Percentiles rank a stretch among this genome's conserved stretches.
Evolutionary conservation across 2,113 vertebrate genomes (phyloP).

Genomic region (Lepus americanus): DNA sequence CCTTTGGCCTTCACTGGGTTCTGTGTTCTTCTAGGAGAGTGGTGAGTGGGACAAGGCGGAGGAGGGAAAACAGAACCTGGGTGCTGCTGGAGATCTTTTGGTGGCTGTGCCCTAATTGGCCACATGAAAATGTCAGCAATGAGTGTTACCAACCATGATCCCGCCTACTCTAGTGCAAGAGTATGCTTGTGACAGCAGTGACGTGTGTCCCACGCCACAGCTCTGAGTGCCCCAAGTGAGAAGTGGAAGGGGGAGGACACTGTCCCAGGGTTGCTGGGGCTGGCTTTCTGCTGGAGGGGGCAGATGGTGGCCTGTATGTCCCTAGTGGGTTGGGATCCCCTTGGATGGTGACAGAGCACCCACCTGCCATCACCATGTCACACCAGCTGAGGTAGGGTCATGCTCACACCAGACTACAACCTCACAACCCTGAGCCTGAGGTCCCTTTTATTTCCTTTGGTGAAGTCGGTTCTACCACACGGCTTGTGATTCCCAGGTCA

Average conservation of each 20-base stretch:
- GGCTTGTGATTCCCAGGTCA: conserved; percentile 67
- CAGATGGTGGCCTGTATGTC: not conserved
- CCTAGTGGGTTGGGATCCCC: not conserved
- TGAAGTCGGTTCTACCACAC: conserved; percentile 50
- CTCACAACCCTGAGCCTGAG: not conserved
- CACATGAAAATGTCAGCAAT: not conserved
- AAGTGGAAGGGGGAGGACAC: not conserved
- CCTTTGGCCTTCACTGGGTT: not conserved
- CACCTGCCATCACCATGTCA: not conserved
- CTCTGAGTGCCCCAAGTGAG: not conserved
- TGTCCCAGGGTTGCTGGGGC: not conserved
- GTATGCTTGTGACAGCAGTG: not conserved
- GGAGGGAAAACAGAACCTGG: not conserved
- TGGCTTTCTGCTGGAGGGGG: not conserved
- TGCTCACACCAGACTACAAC: not conserved
- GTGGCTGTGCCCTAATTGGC: not conserved
- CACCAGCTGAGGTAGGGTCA: not conserved
- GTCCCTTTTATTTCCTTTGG: conserved; percentile 57
- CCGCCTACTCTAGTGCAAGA: not conserved
- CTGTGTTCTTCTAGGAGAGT: not conserved
- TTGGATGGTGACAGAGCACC: not conserved
- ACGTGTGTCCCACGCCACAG: not conserved
- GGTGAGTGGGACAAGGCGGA: not conserved
- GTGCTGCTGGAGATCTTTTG: not conserved
- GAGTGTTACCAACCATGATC: not conserved